Evolutionary conservation across 1,140 invertebrate genomes (phyloP).

Genomic region (Harpegnathos saltator): DNA sequence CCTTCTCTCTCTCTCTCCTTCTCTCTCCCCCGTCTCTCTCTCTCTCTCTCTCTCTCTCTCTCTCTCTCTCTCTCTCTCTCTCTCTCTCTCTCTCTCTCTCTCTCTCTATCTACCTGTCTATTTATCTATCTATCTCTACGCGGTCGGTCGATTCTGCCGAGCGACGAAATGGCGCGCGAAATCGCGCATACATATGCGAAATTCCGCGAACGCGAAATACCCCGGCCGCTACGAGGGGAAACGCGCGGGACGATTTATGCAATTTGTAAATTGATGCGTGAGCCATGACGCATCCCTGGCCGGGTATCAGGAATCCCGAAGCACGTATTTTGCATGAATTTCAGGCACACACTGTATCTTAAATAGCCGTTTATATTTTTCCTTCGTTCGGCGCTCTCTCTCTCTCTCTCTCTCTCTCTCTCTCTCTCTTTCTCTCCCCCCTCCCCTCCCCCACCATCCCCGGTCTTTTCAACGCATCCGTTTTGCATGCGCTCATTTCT

Average conservation of each 20-base stretch:
- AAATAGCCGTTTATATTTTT: conserved; percentile 58
- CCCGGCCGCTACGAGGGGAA: not conserved
- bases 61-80: no score
- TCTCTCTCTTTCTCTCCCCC: no score
- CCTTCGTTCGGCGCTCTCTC: not conserved
- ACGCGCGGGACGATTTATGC: conserved; percentile 22
- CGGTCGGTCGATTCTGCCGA: not conserved
- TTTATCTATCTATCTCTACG: no score
- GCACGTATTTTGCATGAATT: conserved; percentile 57
- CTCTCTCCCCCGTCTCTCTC: no score
- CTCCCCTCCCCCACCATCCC: conserved; percentile 19
- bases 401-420: no score
- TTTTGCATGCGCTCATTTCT: conserved; percentile 60
- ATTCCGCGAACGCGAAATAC: conserved; percentile 36
- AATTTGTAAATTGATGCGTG: conserved; percentile 59
- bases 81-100: no score
- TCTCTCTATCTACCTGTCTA: no score
- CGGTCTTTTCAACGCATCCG: conserved; percentile 58
- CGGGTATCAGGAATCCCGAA: conserved; percentile 46
- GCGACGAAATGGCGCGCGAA: conserved; percentile 14
- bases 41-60: no score
- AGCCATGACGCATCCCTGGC: conserved; percentile 26
- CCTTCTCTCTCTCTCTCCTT: no score
- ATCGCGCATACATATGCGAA: conserved; percentile 5
- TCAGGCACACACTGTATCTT: conserved; percentile 56